phyloP scores from a whole-genome alignment of 1,140 invertebrate genomes.

The Heliconius eleuchia region DNA sequence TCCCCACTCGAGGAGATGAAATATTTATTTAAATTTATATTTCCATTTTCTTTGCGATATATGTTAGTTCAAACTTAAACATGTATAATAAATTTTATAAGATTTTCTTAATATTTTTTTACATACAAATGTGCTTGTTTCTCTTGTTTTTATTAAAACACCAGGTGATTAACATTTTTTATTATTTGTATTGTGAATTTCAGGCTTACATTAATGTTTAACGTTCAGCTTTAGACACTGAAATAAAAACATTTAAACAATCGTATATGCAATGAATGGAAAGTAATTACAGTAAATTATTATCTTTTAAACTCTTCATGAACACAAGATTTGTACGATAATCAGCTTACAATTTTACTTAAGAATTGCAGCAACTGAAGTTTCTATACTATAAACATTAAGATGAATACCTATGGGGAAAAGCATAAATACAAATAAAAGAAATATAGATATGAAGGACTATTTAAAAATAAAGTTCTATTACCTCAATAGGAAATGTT shows the following conservation, averaged over 20 bases:
- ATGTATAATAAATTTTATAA: neutral
- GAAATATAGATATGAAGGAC: neutral
- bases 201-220: neutral
- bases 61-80: neutral
- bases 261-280: neutral
- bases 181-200: neutral
- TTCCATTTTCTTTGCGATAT: constrained; percentile 23
- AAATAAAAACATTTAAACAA: neutral
- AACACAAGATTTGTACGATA: neutral
- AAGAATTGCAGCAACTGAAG: neutral
- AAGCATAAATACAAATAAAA: neutral
- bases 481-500: neutral
- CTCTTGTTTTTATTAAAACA: too few species aligned
- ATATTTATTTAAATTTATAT: too few species aligned
- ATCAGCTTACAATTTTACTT: neutral
- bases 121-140: too few species aligned
- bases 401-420: neutral
- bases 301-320: neutral
- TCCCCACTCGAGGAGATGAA: too few species aligned
- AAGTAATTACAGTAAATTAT: neutral
- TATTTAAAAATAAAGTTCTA: neutral
- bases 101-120: neutral
- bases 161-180: too few species aligned
- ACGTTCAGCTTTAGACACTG: neutral
- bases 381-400: neutral